Base-by-base conservation (phyloP, 2,113 vertebrate species). In the Zosterops japonicus region DNA sequence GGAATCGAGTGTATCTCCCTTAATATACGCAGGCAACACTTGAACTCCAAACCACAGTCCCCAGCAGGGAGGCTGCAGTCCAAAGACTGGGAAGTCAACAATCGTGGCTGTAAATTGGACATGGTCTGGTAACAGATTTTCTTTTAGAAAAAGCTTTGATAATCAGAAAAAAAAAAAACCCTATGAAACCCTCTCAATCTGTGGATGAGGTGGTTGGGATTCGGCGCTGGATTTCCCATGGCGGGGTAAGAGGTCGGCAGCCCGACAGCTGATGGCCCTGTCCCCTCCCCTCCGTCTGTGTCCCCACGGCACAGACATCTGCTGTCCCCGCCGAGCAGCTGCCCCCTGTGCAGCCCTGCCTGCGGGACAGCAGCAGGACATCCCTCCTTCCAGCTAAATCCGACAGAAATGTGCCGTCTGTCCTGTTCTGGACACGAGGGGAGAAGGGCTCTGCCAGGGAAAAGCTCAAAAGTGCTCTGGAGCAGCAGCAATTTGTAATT, bases 351-450 rank as follows among this genome's bases (percentile, higher is more conserved):
- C 4, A 1, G 52, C 47, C 56, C 82, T 2, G 6, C 18, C 56
- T 17, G 61, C 0, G 0, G 89, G 36, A 76, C 52, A 61, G 50
- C 35, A 5, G 14, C 27, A 52, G 84, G 23, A 70, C 27, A 65
- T 20, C 57, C 56, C 57, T n/a, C 76, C 63, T 57, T 25, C 47
- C 65, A n/a, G 33, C 35, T 27, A 8, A 23, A 78, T 33, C 49
- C 55, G 5, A 7, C 44, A 76, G 72, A 41, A 72, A 35, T 1
- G 2, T 23, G 41, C 7, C 0, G 6, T 41, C 65, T 47, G 17
- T 5, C 42, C 52, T 5, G 9, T 11, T 44, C 35, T 0, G 0
- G 78, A 35, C 39, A 5, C 0, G 2, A 65, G 55, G 29, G n/a
- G 19, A 28, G 44, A 50, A 77, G 31, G 28, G 39, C 6, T 67